These are phyloP conservation scores for Poeciliopsis prolifica DNA, from an alignment of 2,113 vertebrate species.

Conservation along the genomic window DNA sequence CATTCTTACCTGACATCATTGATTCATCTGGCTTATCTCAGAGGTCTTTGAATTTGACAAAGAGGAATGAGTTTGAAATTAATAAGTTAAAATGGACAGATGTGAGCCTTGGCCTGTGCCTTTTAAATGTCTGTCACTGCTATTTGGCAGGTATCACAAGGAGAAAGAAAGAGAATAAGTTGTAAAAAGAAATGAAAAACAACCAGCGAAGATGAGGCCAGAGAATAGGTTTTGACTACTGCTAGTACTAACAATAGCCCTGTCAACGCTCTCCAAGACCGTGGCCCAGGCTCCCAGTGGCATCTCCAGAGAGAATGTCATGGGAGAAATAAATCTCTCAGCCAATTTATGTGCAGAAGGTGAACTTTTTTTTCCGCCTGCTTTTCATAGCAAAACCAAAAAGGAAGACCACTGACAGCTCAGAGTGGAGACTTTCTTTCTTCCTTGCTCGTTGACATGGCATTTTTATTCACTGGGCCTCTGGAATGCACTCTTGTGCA, in stretches of 20 bases:
- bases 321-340: slow-evolving; percentile 72
- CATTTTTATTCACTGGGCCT: slow-evolving; percentile 76
- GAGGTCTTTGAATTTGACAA: slow-evolving; percentile 53
- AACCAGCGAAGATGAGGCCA: slow-evolving; percentile 39
- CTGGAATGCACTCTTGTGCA: slow-evolving; percentile 70
- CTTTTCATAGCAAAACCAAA: slow-evolving; percentile 61
- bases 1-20: slow-evolving; percentile 40
- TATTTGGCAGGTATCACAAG: slow-evolving; percentile 57
- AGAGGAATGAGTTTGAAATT: slow-evolving; percentile 59
- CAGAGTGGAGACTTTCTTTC: slow-evolving; percentile 70
- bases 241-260: slow-evolving; percentile 73
- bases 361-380: slow-evolving; percentile 68
- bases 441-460: slow-evolving; percentile 63
- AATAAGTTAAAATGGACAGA: slow-evolving; percentile 64
- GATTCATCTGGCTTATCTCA: slow-evolving; percentile 39
- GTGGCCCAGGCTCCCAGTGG: slow-evolving; percentile 70
- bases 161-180: slow-evolving; percentile 30
- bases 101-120: slow-evolving; percentile 57
- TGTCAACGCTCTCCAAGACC: slow-evolving; percentile 73
- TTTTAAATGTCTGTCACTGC: slow-evolving; percentile 64
- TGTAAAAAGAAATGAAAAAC: slow-evolving; percentile 32
- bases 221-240: slow-evolving; percentile 55
- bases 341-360: slow-evolving; percentile 79
- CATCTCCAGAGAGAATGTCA: slow-evolving; percentile 77
- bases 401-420: slow-evolving; percentile 70